Conservation (phyloP, 2,797 vertebrate species). For the Xyrichtys novacula region DNA sequence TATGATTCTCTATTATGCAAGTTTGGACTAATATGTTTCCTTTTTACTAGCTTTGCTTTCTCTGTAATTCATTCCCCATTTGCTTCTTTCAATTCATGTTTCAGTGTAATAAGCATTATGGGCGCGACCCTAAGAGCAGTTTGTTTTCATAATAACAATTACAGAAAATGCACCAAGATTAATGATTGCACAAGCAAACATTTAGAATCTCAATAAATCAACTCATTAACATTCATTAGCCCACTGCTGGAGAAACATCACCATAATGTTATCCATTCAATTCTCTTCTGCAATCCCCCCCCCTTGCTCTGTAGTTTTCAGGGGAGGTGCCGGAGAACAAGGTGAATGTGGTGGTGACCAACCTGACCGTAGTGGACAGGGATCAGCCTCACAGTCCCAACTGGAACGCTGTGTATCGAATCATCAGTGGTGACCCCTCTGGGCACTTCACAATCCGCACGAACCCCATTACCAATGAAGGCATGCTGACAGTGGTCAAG, state of each 20-base stretch:
- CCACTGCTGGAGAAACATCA: conserved; percentile 13
- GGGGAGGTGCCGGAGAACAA: conserved; percentile 96
- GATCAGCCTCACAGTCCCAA: conserved; percentile 98
- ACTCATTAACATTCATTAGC: conserved; percentile 49
- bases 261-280: conserved; percentile 32
- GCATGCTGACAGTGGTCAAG: conserved; percentile 96
- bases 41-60: conserved; percentile 4
- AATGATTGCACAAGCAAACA: conserved; percentile 30
- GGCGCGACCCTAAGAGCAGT: conserved; percentile 40
- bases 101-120: conserved; percentile 46
- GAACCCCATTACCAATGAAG: conserved; percentile 94
- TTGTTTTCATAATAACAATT: conserved; percentile 67
- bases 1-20: conserved; percentile 66
- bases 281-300: background rate
- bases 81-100: conserved; percentile 27
- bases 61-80: conserved; percentile 27
- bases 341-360: conserved; percentile 93
- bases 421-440: conserved; percentile 93
- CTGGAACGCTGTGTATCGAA: conserved; percentile 96
- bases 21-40: conserved; percentile 46
- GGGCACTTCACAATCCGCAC: conserved; percentile 95
- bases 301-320: conserved; percentile 84
- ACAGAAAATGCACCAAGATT: conserved; percentile 44
- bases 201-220: conserved; percentile 56
- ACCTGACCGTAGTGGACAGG: conserved; percentile 93